Evolutionary conservation across 2,113 vertebrate species (phyloP).

Genomic region (Mesoclemmys tuberculata): DNA sequence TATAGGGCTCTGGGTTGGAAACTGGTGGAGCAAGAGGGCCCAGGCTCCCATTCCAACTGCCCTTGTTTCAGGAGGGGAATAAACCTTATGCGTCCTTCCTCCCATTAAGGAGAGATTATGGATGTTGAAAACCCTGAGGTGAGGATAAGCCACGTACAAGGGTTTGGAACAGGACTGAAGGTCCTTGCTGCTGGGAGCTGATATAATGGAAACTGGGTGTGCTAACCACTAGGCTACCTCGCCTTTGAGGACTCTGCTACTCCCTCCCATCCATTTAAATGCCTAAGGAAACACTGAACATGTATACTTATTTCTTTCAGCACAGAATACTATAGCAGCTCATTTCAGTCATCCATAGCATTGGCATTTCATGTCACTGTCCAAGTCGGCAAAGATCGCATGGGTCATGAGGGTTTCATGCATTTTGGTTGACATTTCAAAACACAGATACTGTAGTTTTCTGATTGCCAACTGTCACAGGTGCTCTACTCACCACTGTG

Average conservation of each 20-base stretch:
- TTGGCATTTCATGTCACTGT: background rate
- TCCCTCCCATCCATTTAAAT: background rate
- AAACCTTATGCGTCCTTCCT: no score
- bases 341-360: background rate
- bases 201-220: no score
- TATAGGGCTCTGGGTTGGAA: no score
- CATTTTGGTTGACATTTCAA: background rate
- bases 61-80: no score
- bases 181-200: no score
- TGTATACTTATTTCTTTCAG: background rate
- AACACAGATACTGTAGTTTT: background rate
- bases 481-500: no score
- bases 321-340: background rate
- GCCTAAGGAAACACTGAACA: background rate
- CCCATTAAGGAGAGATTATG: background rate
- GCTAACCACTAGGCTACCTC: no score
- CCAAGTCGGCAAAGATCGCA: background rate
- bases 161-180: background rate
- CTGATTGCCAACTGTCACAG: background rate
- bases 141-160: background rate
- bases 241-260: no score
- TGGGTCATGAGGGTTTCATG: background rate
- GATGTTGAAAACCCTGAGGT: background rate
- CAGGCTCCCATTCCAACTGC: no score
- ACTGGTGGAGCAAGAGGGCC: no score